Percentiles rank a stretch among this genome's conserved stretches.
Evolutionary conservation across 2,113 vertebrate genomes (phyloP).

Genomic region (Rhea americana): DNA sequence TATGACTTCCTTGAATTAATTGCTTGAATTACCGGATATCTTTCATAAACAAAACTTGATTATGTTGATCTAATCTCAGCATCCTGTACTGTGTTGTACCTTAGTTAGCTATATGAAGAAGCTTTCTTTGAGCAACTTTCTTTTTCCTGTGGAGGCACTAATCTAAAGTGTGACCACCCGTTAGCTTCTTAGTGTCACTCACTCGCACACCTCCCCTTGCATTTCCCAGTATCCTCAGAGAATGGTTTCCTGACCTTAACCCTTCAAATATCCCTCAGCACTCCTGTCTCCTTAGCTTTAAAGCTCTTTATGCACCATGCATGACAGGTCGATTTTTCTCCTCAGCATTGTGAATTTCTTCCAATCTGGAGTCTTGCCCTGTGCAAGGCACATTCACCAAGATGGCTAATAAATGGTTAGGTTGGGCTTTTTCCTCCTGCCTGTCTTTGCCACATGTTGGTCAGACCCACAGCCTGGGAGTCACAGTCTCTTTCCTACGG

Average conservation of each 20-base stretch:
- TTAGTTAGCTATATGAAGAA: neutral
- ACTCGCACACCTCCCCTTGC: neutral
- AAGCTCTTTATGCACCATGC: neutral
- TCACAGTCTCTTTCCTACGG: neutral
- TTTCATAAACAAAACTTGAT: neutral
- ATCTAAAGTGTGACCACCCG: neutral
- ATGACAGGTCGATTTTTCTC: neutral
- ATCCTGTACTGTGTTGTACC: neutral
- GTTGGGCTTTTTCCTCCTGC: neutral
- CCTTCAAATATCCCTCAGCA: conserved; percentile 3
- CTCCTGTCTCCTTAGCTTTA: neutral
- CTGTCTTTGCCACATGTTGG: neutral
- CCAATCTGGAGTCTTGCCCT: neutral
- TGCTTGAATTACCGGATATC: neutral
- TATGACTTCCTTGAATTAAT: neutral
- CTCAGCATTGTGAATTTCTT: neutral
- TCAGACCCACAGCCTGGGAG: neutral
- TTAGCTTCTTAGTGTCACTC: neutral
- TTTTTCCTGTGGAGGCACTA: neutral
- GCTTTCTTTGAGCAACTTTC: neutral
- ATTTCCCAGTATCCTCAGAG: neutral
- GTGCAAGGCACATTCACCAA: neutral
- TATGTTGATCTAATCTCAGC: neutral
- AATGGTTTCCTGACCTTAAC: neutral
- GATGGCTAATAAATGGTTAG: neutral